phyloP scores from a whole-genome alignment of 2,797 vertebrate genomes.

The Holocentrus rufus region DNA sequence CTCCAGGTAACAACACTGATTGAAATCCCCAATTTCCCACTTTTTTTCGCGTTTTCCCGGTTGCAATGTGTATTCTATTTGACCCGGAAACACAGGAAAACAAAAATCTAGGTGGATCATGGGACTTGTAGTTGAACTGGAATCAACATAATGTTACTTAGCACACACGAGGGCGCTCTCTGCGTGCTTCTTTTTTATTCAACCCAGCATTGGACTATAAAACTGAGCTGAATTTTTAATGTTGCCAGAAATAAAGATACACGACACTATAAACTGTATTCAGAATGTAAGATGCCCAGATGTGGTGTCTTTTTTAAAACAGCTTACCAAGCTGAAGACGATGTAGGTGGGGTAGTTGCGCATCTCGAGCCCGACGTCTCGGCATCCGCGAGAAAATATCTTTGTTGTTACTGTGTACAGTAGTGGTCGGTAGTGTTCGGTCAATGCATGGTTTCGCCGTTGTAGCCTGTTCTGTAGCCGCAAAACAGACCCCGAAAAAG shows the following conservation, averaged over 20 bases:
- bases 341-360: conserved; percentile 21
- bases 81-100: conserved; percentile 67
- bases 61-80: neutral
- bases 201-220: neutral
- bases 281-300: neutral
- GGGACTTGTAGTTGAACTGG: conserved; percentile 59
- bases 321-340: neutral
- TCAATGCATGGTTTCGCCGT: conserved; percentile 60
- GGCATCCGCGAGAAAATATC: conserved; percentile 27
- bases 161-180: conserved; percentile 5
- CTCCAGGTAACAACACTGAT: neutral
- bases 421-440: conserved; percentile 41
- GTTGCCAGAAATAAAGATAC: too few relatives aligned
- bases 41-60: conserved; percentile 31
- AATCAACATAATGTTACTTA: fast-evolving
- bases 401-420: conserved; percentile 26
- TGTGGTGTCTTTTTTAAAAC: neutral
- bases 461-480: conserved; percentile 46
- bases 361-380: conserved; percentile 42
- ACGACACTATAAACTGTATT: neutral
- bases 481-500: conserved; percentile 26
- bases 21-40: fast-evolving
- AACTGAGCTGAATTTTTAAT: neutral
- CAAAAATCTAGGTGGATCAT: conserved; percentile 27
- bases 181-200: too few relatives aligned